Percentiles rank a stretch among this genome's conserved stretches.
Conservation (phyloP, 2,113 vertebrate genomes). For the Puma concolor region DNA sequence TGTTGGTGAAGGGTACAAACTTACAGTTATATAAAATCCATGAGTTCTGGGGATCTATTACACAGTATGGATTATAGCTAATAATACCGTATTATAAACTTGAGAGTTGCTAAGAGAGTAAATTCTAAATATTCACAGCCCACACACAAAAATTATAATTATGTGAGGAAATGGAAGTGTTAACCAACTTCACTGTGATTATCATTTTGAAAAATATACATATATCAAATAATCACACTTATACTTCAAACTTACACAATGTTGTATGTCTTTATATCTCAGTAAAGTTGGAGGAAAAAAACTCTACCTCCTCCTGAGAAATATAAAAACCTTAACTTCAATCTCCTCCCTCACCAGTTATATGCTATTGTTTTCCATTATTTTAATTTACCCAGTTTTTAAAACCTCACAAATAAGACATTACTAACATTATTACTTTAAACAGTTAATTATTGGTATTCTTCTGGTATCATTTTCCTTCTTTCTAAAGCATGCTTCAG, state of each 20-base stretch:
- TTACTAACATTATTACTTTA: neutral
- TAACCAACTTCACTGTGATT: neutral
- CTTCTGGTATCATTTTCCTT: neutral
- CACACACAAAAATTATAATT: neutral
- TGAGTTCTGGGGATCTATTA: neutral
- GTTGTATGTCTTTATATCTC: neutral
- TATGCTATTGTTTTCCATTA: neutral
- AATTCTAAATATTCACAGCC: neutral
- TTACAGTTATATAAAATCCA: neutral
- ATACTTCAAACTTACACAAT: neutral
- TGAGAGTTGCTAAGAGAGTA: neutral
- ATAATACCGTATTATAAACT: neutral
- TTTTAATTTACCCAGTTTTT: neutral
- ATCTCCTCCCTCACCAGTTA: neutral
- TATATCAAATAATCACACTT: neutral
- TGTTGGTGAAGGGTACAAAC: neutral
- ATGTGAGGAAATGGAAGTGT: neutral
- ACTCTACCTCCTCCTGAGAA: neutral
- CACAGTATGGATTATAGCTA: neutral
- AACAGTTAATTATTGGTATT: neutral
- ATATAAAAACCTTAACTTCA: neutral
- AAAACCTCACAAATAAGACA: neutral
- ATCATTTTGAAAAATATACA: neutral
- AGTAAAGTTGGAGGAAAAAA: neutral
- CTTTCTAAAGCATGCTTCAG: neutral